Conservation (phyloP, 2,888 invertebrate species). For the Catocala nupta region DNA sequence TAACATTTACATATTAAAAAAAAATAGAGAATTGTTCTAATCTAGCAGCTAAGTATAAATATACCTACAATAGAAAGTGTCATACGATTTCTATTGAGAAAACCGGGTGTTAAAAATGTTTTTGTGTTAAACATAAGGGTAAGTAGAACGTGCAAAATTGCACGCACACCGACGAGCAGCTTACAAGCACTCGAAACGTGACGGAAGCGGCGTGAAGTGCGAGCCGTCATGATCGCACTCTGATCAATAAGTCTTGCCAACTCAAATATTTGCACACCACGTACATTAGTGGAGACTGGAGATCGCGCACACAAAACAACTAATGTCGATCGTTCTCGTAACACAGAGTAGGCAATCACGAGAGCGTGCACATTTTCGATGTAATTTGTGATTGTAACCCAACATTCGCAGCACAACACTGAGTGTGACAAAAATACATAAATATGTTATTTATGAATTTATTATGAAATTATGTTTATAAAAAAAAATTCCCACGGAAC, state of each 20-base stretch:
- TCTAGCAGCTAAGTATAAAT: too few species aligned
- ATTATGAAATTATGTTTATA: too few species aligned
- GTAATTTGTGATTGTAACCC: too few species aligned
- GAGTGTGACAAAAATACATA: too few species aligned
- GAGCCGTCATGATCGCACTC: conserved; percentile 74
- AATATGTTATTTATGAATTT: too few species aligned
- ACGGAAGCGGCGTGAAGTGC: conserved; percentile 72
- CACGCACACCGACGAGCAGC: conserved; percentile 58
- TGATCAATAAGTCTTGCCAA: conserved; percentile 82
- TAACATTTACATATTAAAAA: too few species aligned
- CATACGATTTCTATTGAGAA: too few species aligned
- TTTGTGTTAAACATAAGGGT: conserved; percentile 22
- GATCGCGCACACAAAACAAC: conserved; percentile 60
- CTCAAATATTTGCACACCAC: conserved; percentile 83
- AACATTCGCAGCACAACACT: too few species aligned
- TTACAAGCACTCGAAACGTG: conserved; percentile 82
- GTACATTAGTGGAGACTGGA: conserved; percentile 73
- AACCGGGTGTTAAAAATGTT: conserved; percentile 11
- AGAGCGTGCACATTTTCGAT: background rate
- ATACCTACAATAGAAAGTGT: too few species aligned
- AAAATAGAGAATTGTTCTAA: too few species aligned
- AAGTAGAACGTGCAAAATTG: conserved; percentile 47
- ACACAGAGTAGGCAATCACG: conserved; percentile 40
- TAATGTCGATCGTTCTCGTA: conserved; percentile 50
- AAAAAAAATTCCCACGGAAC: too few species aligned